Percentiles rank a stretch among this genome's conserved stretches.
Evolutionary conservation across 2,797 vertebrate genomes (phyloP).

Genomic region (Dendrocincla tyrannina): DNA sequence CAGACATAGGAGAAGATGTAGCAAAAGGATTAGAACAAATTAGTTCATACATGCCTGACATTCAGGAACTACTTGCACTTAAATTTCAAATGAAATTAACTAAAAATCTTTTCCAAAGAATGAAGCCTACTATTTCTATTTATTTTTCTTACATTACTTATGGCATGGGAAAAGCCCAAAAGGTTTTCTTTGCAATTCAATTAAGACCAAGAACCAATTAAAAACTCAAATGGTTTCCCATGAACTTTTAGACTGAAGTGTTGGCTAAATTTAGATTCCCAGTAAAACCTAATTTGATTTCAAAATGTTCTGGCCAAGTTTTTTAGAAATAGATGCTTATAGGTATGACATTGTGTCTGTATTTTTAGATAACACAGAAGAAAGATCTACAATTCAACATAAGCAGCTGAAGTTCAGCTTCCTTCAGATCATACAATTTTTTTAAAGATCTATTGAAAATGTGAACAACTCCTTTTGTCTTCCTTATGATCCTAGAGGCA

Average conservation of each 20-base stretch:
- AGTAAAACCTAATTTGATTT: background rate
- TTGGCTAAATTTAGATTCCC: conserved; percentile 43
- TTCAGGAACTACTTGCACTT: conserved; percentile 1
- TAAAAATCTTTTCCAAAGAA: conserved; percentile 6
- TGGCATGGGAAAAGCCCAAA: conserved; percentile 42
- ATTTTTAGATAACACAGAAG: background rate
- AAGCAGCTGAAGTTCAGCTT: background rate
- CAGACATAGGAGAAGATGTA: background rate
- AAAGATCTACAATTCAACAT: background rate
- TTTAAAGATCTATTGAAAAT: background rate
- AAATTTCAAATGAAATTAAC: conserved; percentile 1
- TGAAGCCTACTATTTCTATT: background rate
- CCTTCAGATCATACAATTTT: background rate
- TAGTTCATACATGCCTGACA: background rate
- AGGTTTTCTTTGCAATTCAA: conserved; percentile 33
- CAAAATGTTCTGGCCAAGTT: background rate
- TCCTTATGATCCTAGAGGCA: background rate
- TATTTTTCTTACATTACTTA: conserved; percentile 53
- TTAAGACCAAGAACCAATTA: conserved; percentile 44
- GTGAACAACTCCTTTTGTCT: background rate
- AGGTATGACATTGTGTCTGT: background rate
- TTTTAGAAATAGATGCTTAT: background rate
- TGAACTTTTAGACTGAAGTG: conserved; percentile 11
- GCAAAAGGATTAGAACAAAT: background rate
- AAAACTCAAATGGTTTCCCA: conserved; percentile 43